Base-by-base conservation (phyloP, 2,888 invertebrate species). In the Sphecodes monilicornis region DNA sequence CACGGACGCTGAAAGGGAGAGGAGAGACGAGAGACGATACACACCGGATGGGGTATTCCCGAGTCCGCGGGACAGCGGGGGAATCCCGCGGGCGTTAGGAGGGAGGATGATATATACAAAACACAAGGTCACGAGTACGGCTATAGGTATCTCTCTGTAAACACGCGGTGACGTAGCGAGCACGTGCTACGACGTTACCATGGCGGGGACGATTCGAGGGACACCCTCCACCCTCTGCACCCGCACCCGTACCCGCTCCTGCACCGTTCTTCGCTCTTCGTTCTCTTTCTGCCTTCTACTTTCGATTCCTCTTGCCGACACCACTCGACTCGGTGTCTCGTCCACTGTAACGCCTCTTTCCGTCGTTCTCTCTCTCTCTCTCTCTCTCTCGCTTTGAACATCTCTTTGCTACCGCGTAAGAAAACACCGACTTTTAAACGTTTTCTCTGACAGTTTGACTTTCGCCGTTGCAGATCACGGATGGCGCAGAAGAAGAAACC, bases 111-210 rank as follows among this genome's bases (percentile, higher is more conserved):
- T 91, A 92, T 91, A 93, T 91, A 93, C 92, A 93, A 93, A 93
- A 92, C 91, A 91, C 93, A 93, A 94, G 93, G 93, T 93, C 93
- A 93, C 92, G 92, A 93, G 93, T 92, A 91, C 90, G 92, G 92
- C 92, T 93, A 93, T 91, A 90, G 90, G 88, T 90, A 91, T 88
- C 84, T 93, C 92, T 93, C 91, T 92, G 93, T 93, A 93, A 93
- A 94, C 93, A 93, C 89, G 91, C 91, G 91, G 91, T 93, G 92
- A 93, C 93, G 93, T 92, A 93, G 92, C 76, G 68, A 84, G 85
- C 92, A 91, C 91, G 93, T 93, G 91, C 92, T 89, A 91, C 88
- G 89, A 85, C 84, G 86, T 85, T 88, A 83, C 84, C 81, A 86
- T 78, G 77, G 79, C 85, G 80, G 84, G 86, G 85, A 71, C 73